phyloP scores from a whole-genome alignment of 1,140 invertebrate species.

The Cataglyphis hispanica region DNA sequence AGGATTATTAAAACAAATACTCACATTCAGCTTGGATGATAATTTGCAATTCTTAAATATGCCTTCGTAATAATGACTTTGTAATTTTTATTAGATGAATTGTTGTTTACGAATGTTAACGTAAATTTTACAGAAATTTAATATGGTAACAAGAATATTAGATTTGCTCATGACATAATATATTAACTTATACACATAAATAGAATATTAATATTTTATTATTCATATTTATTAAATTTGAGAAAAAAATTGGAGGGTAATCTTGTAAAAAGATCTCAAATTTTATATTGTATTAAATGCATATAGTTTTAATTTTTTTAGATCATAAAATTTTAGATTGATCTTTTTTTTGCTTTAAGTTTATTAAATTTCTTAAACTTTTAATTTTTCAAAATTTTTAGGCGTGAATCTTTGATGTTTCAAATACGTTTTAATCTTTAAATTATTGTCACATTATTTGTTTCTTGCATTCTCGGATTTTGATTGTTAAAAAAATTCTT shows the following conservation, averaged over 20 bases:
- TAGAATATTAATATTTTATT: slow-evolving; percentile 25
- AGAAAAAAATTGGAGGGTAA: not conserved
- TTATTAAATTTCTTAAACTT: not conserved
- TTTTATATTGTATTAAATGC: not conserved
- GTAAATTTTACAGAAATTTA: slow-evolving; percentile 28
- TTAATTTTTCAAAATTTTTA: not conserved
- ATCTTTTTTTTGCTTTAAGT: not conserved
- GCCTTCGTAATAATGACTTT: slow-evolving; percentile 15
- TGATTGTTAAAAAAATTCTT: not conserved
- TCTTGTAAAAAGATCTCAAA: slow-evolving; percentile 20
- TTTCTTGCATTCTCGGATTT: not conserved
- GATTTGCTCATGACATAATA: slow-evolving; percentile 15
- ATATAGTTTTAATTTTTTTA: not conserved
- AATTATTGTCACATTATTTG: not conserved
- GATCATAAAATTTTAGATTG: not conserved
- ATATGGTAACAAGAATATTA: slow-evolving; percentile 30
- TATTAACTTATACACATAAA: not conserved
- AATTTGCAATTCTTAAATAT: slow-evolving; percentile 29
- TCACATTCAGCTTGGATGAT: slow-evolving; percentile 16
- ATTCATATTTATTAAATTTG: slow-evolving; percentile 10
- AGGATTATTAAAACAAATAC: slow-evolving; percentile 27
- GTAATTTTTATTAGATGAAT: slow-evolving; percentile 11
- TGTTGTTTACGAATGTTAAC: slow-evolving; percentile 31
- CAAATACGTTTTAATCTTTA: not conserved
- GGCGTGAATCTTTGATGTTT: not conserved